Conservation (phyloP, 2,888 invertebrate genomes). For the Aplocera efformata region DNA sequence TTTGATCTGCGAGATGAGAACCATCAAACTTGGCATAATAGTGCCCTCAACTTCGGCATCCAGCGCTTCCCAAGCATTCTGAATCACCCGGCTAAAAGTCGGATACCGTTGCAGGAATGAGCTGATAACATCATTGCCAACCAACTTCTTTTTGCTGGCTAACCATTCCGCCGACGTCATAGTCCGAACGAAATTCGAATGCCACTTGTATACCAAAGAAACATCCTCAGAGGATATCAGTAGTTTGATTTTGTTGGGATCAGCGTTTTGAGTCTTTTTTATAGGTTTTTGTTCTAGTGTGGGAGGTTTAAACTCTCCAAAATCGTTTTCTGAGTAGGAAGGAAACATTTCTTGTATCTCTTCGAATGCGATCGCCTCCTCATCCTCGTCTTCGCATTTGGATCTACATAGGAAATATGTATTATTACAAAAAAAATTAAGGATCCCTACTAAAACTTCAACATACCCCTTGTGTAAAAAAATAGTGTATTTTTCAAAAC, state of each 20-base stretch:
- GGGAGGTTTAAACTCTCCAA: conserved; percentile 82
- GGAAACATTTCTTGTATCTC: conserved; percentile 87
- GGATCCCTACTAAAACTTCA: too few species aligned
- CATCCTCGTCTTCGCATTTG: conserved; percentile 83
- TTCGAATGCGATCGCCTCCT: conserved; percentile 82
- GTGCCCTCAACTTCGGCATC: conserved; percentile 76
- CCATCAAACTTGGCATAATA: conserved; percentile 79
- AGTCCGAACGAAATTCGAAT: conserved; percentile 80
- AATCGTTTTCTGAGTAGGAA: conserved; percentile 84
- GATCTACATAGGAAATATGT: too few species aligned
- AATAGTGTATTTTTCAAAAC: too few species aligned
- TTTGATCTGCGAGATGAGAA: conserved; percentile 77
- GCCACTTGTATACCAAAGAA: conserved; percentile 80
- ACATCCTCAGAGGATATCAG: conserved; percentile 78
- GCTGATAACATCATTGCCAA: conserved; percentile 55
- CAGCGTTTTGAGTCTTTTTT: conserved; percentile 35
- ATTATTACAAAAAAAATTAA: too few species aligned
- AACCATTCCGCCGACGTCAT: conserved; percentile 83
- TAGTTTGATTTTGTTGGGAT: conserved; percentile 45
- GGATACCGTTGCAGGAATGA: conserved; percentile 82
- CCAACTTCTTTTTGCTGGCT: conserved; percentile 63
- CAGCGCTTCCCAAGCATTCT: conserved; percentile 72
- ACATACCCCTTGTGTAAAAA: too few species aligned
- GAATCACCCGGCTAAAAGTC: conserved; percentile 77
- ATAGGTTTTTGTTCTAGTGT: conserved; percentile 72